These are phyloP conservation scores for Drosophila sordidapex DNA, from an alignment of 2,888 invertebrate genomes.

Conservation along the genomic window DNA sequence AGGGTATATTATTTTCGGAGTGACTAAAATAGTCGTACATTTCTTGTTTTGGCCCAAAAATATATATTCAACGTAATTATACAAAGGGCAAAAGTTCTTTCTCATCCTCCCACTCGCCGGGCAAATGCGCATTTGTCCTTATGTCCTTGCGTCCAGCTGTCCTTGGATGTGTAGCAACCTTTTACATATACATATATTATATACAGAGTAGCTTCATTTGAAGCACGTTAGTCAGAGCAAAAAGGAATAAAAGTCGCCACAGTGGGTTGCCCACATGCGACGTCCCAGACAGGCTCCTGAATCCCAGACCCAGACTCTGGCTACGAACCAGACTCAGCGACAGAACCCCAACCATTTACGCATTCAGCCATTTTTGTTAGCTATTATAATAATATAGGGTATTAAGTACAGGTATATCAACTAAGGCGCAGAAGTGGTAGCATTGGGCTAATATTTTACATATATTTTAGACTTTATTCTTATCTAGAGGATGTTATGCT, in stretches of 20 bases:
- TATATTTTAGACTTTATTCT: neutral
- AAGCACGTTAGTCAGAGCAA: constrained; percentile 41
- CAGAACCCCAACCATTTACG: constrained; percentile 34
- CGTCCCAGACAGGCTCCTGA: constrained; percentile 24
- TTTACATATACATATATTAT: constrained; percentile 11
- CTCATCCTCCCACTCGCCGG: neutral
- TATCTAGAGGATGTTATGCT: neutral
- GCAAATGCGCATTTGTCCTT: constrained; percentile 21
- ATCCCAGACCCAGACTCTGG: constrained; percentile 1
- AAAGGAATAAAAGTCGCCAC: constrained; percentile 18
- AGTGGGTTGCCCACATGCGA: constrained; percentile 16
- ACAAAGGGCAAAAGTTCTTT: constrained; percentile 23
- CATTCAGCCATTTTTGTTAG: constrained; percentile 47
- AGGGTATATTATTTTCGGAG: neutral
- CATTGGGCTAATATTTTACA: neutral
- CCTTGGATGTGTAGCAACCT: constrained; percentile 2
- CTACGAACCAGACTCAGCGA: constrained; percentile 10
- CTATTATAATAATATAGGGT: constrained; percentile 57
- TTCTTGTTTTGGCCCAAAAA: constrained; percentile 20
- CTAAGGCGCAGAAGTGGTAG: neutral
- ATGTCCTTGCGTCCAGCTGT: constrained; percentile 31
- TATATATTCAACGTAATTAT: constrained; percentile 16
- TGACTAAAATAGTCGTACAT: neutral
- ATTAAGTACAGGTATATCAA: neutral
- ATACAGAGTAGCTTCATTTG: constrained; percentile 9